Evolutionary conservation across 2,113 vertebrate species (phyloP).

Genomic region (Collichthys lucidus): DNA sequence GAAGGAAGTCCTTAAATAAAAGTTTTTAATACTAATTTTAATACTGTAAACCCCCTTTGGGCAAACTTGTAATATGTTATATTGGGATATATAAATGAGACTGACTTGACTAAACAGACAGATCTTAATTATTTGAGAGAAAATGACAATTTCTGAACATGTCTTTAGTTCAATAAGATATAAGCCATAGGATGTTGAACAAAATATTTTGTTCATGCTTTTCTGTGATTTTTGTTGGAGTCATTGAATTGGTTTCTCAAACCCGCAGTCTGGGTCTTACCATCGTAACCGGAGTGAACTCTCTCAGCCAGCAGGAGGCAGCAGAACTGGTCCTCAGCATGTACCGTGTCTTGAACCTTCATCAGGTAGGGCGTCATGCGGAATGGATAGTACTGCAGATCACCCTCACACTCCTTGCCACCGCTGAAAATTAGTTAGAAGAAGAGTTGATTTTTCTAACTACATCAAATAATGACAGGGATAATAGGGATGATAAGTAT

Average conservation of each 20-base stretch:
- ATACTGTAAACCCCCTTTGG: too few relatives aligned
- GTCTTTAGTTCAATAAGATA: too few relatives aligned
- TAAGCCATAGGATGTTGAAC: not conserved
- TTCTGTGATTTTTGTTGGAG: not conserved
- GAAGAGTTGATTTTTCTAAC: not conserved
- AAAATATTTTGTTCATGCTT: not conserved
- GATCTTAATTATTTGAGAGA: not conserved
- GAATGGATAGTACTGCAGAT: slow-evolving; percentile 91
- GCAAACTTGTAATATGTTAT: not conserved
- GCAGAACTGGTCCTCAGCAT: slow-evolving; percentile 90
- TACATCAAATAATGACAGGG: not conserved
- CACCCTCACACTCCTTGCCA: slow-evolving; percentile 82
- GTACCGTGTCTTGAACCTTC: slow-evolving; percentile 87
- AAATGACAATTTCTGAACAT: not conserved
- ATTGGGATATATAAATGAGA: not conserved
- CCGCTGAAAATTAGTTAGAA: slow-evolving; percentile 76
- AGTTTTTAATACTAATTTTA: not conserved
- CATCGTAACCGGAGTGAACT: slow-evolving; percentile 97
- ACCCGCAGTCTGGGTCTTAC: slow-evolving; percentile 74
- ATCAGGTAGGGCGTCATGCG: slow-evolving; percentile 95
- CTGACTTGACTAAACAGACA: not conserved
- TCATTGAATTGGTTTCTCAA: not conserved
- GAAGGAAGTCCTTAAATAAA: too few relatives aligned
- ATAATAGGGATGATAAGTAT: too few relatives aligned
- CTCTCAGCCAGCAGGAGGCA: slow-evolving; percentile 95